Percentiles rank a stretch among this genome's conserved stretches.
Conservation (phyloP, 2,113 vertebrate genomes). For the Pteruthius melanotis region DNA sequence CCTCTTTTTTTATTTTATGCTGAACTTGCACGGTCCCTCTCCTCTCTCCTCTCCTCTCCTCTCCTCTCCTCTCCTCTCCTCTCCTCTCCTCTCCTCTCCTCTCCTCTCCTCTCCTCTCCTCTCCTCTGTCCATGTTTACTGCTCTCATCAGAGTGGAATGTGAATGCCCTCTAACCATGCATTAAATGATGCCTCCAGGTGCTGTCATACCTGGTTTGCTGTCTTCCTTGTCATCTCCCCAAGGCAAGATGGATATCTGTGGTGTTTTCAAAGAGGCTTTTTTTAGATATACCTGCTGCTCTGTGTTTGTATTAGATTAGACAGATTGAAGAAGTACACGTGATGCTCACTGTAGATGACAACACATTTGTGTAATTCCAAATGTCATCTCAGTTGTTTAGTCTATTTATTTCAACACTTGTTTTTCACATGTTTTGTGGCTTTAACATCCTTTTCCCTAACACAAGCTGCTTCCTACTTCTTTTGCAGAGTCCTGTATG, state of each 20-base stretch:
- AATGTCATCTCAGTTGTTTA: neutral
- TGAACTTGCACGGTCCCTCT: neutral
- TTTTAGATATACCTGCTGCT: neutral
- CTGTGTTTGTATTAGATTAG: neutral
- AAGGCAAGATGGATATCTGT: slow-evolving; percentile 11
- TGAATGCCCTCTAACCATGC: neutral
- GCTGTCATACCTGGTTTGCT: neutral
- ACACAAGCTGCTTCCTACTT: neutral
- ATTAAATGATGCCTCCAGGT: neutral
- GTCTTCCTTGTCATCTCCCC: neutral
- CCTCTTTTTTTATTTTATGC: neutral
- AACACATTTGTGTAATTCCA: slow-evolving; percentile 7
- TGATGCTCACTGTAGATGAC: neutral
- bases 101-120: neutral
- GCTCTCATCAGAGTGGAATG: neutral
- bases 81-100: neutral
- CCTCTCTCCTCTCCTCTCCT: neutral
- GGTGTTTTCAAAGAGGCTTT: neutral
- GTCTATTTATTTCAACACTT: slow-evolving; percentile 25
- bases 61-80: neutral
- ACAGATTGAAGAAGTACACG: neutral
- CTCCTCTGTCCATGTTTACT: neutral
- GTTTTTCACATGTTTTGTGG: neutral
- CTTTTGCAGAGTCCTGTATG: neutral
- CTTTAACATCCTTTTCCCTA: neutral